These are phyloP conservation scores for Hemaris fuciformis DNA, from an alignment of 2,888 invertebrate genomes.

Conservation along the genomic window DNA sequence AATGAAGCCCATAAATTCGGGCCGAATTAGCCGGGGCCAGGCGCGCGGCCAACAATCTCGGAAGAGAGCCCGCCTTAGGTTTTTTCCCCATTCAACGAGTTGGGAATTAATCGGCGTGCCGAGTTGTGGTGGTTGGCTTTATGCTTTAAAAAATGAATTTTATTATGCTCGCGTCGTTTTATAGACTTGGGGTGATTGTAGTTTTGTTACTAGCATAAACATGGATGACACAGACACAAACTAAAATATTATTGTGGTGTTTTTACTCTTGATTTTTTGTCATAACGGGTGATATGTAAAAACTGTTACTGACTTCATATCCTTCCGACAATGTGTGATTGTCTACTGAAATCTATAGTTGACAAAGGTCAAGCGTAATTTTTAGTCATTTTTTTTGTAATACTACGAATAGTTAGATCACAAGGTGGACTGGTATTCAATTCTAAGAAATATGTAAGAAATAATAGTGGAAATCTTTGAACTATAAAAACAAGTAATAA, in stretches of 20 bases:
- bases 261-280: too few species aligned
- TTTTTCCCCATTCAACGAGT: neutral
- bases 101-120: neutral
- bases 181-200: neutral
- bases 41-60: slow-evolving; percentile 11
- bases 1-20: slow-evolving; percentile 14
- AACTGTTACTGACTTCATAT: too few species aligned
- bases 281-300: too few species aligned
- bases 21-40: slow-evolving; percentile 13
- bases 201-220: neutral
- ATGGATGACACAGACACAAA: too few species aligned
- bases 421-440: too few species aligned
- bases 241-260: too few species aligned
- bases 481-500: too few species aligned
- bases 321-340: neutral
- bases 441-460: too few species aligned
- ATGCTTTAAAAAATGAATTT: neutral
- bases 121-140: neutral
- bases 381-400: neutral
- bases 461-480: too few species aligned
- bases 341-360: neutral
- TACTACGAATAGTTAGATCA: neutral
- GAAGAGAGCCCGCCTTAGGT: neutral
- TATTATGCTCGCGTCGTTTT: neutral
- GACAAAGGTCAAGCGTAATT: neutral